phyloP scores from a whole-genome alignment of 2,113 vertebrate species.

The Cinclus cinclus region DNA sequence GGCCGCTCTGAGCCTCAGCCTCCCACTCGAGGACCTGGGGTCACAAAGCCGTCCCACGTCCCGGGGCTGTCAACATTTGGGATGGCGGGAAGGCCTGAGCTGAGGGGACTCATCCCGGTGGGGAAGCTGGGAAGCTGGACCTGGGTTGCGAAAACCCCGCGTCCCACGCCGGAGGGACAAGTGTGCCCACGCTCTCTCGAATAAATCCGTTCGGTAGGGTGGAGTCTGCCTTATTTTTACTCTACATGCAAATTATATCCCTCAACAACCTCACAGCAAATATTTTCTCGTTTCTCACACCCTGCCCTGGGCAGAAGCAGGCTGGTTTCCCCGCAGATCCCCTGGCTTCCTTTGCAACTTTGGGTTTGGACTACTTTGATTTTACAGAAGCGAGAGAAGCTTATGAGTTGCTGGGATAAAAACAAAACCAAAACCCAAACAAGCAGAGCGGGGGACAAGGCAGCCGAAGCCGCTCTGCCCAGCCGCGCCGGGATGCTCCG shows the following conservation, averaged over 20 bases:
- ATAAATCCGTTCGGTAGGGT: neutral
- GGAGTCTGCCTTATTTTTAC: conserved; percentile 42
- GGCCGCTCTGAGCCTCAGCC: neutral
- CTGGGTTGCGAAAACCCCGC: accelerated
- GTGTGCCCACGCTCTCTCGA: neutral
- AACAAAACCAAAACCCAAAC: neutral
- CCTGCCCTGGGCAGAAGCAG: neutral
- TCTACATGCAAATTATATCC: conserved; percentile 41
- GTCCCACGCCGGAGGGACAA: neutral
- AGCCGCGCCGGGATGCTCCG: neutral
- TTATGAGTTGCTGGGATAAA: neutral
- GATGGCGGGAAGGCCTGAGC: accelerated
- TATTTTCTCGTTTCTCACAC: conserved; percentile 35
- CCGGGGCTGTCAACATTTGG: accelerated
- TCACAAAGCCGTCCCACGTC: accelerated
- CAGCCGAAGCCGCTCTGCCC: neutral
- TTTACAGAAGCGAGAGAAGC: neutral
- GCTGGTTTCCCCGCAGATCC: neutral
- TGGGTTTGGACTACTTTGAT: neutral
- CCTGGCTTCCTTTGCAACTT: neutral
- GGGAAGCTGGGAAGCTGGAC: no score
- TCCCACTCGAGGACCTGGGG: accelerated
- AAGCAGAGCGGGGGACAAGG: neutral
- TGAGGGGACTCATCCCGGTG: accelerated
- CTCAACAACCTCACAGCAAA: conserved; percentile 5